Conservation (phyloP, 1,140 invertebrate species). For the Pentalonia nigronervosa region DNA sequence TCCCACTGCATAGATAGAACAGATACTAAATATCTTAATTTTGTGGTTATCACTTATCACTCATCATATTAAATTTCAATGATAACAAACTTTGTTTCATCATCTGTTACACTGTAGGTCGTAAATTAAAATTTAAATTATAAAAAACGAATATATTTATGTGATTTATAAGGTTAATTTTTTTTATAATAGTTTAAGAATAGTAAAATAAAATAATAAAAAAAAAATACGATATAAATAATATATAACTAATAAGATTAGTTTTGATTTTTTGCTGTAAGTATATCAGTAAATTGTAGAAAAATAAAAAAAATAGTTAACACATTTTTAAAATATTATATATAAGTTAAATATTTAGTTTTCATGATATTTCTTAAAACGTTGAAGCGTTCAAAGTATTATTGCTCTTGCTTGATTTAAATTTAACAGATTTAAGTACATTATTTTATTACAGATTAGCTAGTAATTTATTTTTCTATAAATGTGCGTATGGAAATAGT, state of each 20-base stretch:
- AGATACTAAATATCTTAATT: neutral
- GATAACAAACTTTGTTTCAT: neutral
- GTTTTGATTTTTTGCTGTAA: no score
- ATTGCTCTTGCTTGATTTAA: neutral
- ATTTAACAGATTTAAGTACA: neutral
- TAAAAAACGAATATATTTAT: neutral
- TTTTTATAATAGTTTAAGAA: no score
- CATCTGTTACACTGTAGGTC: neutral
- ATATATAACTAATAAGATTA: no score
- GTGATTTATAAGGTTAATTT: neutral
- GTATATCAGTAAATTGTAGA: no score
- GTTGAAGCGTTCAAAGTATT: no score
- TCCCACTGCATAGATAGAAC: neutral
- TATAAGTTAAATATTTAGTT: no score
- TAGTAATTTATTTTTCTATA: neutral
- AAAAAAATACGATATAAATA: no score
- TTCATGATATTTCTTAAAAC: no score
- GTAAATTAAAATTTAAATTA: neutral
- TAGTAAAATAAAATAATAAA: no score
- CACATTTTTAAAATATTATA: no score
- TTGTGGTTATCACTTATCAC: neutral
- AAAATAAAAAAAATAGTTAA: no score
- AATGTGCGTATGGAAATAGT: neutral
- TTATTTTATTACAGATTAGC: neutral
- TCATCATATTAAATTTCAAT: neutral